Conservation (phyloP, 1,140 invertebrate species). For the Drosophila pseudoananassae region DNA sequence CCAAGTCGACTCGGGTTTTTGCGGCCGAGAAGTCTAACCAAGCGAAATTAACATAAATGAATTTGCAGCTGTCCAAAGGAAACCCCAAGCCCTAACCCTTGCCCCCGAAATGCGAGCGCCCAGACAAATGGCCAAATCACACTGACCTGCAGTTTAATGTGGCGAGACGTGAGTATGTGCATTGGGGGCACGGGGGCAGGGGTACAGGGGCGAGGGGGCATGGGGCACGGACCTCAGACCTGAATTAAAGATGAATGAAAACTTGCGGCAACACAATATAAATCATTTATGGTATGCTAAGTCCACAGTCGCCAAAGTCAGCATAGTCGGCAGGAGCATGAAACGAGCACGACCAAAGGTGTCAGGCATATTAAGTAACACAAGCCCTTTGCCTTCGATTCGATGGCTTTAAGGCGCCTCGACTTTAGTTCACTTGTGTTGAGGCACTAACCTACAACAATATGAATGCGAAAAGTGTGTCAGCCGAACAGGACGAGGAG, state of each 20-base stretch:
- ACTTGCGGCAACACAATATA: slow-evolving; percentile 61
- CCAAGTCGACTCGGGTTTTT: slow-evolving; percentile 46
- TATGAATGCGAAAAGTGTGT: slow-evolving; percentile 60
- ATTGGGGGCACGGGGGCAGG: neutral
- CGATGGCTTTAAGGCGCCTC: slow-evolving; percentile 32
- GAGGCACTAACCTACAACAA: slow-evolving; percentile 79
- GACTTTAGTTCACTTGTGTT: neutral
- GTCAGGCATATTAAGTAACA: slow-evolving; percentile 77
- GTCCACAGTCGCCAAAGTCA: slow-evolving; percentile 27
- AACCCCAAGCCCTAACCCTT: slow-evolving; percentile 40
- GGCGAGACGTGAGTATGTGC: slow-evolving; percentile 31
- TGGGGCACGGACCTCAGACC: neutral
- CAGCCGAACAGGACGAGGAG: slow-evolving; percentile 46
- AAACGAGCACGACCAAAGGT: slow-evolving; percentile 56
- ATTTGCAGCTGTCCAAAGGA: slow-evolving; percentile 76
- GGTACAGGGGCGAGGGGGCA: neutral
- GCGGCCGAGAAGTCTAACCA: slow-evolving; percentile 69
- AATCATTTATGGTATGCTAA: slow-evolving; percentile 79
- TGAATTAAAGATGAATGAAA: slow-evolving; percentile 76
- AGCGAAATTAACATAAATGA: slow-evolving; percentile 80
- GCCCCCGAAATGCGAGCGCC: slow-evolving; percentile 8
- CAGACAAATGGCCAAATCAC: slow-evolving; percentile 78
- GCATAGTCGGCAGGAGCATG: slow-evolving; percentile 9
- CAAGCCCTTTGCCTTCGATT: slow-evolving; percentile 18
- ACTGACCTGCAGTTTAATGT: slow-evolving; percentile 73